Conservation (phyloP, 64 coral and sea anemone genomes). For the Montipora foliosa region DNA sequence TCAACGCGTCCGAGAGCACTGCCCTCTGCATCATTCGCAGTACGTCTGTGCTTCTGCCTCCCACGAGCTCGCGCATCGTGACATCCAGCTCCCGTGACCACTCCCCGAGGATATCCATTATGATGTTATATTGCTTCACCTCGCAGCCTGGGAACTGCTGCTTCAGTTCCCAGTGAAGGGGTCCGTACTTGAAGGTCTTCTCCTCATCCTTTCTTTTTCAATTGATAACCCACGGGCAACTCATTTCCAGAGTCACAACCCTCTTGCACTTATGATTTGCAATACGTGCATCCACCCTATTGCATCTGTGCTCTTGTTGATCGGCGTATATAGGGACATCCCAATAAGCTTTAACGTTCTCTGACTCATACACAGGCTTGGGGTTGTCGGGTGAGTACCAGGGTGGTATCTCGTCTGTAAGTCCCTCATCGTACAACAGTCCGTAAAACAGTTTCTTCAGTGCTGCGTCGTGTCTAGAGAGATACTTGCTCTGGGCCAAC, state of each 20-base stretch:
- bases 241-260: constrained; percentile 20
- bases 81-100: too few relatives aligned
- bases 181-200: neutral
- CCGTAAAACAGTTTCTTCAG: too few relatives aligned
- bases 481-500: too few relatives aligned
- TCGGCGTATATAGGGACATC: constrained; percentile 31
- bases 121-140: neutral
- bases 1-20: too few relatives aligned
- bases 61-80: too few relatives aligned
- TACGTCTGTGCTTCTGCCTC: too few relatives aligned
- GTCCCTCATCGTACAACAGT: too few relatives aligned
- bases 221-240: constrained; percentile 38
- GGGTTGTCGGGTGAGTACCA: constrained; percentile 22
- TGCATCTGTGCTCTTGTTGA: constrained; percentile 8
- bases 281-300: constrained; percentile 3
- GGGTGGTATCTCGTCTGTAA: neutral
- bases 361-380: constrained; percentile 21
- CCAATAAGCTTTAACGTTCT: constrained; percentile 13
- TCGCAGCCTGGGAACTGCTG: neutral
- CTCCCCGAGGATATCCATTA: too few relatives aligned
- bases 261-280: neutral
- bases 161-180: neutral
- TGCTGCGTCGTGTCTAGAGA: too few relatives aligned
- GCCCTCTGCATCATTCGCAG: too few relatives aligned
- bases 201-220: neutral